These are phyloP conservation scores for Polyboroides typus DNA, from an alignment of 2,797 vertebrate species.

Conservation along the genomic window DNA sequence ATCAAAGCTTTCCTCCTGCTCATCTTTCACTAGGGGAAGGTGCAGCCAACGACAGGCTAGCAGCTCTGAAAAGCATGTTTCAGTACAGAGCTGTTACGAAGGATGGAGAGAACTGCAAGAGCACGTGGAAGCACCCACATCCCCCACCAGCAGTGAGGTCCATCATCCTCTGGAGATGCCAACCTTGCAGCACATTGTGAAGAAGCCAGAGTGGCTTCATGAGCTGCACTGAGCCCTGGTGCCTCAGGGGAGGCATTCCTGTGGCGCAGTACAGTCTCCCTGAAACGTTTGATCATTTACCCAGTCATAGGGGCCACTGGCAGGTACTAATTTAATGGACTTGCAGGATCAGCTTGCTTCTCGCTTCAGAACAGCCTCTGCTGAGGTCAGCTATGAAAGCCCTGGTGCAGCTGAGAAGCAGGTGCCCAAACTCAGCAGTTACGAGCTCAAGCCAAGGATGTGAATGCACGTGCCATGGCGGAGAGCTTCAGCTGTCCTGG, in stretches of 20 bases:
- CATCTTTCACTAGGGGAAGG: background rate
- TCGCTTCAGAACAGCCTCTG: background rate
- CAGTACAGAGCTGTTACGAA: background rate
- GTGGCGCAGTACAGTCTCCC: background rate
- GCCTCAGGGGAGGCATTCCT: background rate
- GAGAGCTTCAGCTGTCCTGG: background rate
- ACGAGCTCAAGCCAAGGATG: background rate
- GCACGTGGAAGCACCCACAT: background rate
- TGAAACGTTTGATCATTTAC: background rate
- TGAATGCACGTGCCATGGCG: background rate
- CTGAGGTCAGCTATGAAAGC: background rate
- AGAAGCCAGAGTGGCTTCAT: background rate
- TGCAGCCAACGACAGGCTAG: background rate
- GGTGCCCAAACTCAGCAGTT: background rate
- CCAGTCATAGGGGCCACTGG: background rate
- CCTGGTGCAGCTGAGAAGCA: background rate
- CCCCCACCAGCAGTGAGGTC: background rate
- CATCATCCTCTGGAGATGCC: background rate
- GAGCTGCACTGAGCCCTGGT: background rate
- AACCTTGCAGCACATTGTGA: background rate
- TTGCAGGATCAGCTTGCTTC: background rate
- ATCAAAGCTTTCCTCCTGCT: background rate
- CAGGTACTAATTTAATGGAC: background rate
- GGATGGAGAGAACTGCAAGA: background rate
- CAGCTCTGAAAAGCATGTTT: background rate